These are phyloP conservation scores for Parazoanthus swiftii DNA, from an alignment of 92 coral and sea anemone genomes.

Conservation along the genomic window DNA sequence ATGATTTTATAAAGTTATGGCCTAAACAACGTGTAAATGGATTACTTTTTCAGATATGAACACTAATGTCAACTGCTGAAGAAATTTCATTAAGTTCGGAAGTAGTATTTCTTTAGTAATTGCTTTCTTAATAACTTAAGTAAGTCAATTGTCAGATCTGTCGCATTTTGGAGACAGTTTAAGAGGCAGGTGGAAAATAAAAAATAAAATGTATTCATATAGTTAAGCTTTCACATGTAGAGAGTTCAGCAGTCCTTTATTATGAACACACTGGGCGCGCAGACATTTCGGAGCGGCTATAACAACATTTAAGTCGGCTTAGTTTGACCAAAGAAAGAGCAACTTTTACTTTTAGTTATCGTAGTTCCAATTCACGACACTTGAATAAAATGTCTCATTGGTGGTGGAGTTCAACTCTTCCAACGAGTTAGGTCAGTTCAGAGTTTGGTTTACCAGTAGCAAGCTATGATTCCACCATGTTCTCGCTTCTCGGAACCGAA, in stretches of 20 bases:
- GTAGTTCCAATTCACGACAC: neutral
- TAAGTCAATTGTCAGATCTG: constrained; percentile 93
- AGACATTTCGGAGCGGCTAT: neutral
- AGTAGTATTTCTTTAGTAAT: constrained; percentile 86
- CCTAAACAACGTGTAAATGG: constrained; percentile 49
- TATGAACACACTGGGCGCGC: neutral
- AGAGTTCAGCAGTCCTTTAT: constrained; percentile 2
- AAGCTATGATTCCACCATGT: neutral
- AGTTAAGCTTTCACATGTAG: constrained; percentile 2
- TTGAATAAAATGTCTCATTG: neutral
- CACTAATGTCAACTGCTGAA: constrained; percentile 70
- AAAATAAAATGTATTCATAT: constrained; percentile 29
- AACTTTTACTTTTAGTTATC: neutral
- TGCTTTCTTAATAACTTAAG: constrained; percentile 97
- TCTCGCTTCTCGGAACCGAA: neutral
- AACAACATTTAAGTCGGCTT: neutral
- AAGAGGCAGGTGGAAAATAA: constrained; percentile 67
- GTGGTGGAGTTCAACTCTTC: neutral
- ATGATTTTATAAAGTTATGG: constrained; percentile 28
- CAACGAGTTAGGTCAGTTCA: neutral
- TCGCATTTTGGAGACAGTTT: constrained; percentile 71
- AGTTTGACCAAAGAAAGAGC: neutral
- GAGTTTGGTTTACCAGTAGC: neutral
- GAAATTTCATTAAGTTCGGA: constrained; percentile 93
- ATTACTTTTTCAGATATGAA: constrained; percentile 62